Evolutionary conservation across 2,113 vertebrate species (phyloP).

Genomic region (Pachyramphus minor): DNA sequence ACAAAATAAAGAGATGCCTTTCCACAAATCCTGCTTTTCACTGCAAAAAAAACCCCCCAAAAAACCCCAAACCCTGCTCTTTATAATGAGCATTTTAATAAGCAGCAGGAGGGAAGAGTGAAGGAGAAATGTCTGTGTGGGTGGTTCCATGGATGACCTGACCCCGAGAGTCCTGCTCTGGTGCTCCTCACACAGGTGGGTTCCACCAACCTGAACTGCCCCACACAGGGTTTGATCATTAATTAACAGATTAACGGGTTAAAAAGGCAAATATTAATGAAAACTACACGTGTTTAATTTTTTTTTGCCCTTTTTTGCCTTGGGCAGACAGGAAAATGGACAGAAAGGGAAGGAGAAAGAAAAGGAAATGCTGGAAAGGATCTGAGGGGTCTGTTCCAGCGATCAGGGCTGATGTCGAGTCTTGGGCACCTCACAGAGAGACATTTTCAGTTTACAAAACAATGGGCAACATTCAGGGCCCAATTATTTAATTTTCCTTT

Average conservation of each 20-base stretch:
- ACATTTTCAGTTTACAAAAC: not conserved
- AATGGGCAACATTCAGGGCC: not conserved
- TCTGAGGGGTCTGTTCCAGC: not conserved
- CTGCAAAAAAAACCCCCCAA: too few relatives aligned
- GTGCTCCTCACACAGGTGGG: not conserved
- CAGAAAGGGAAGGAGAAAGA: not conserved
- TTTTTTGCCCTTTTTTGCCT: not conserved
- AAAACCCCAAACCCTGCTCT: not conserved
- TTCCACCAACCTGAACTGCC: not conserved
- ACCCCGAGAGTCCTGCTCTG: not conserved
- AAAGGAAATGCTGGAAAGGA: not conserved
- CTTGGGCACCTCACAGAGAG: not conserved
- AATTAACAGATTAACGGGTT: not conserved
- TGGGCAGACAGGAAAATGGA: not conserved
- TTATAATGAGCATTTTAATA: too few relatives aligned
- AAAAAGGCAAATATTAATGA: not conserved
- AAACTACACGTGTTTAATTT: not conserved
- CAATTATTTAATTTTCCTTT: not conserved
- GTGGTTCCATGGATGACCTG: rapidly evolving
- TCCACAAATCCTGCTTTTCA: constrained; percentile 1
- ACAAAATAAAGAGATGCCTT: constrained; percentile 44
- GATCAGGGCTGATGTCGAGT: not conserved
- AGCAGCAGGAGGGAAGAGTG: not conserved
- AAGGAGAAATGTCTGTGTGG: not conserved
- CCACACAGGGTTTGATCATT: rapidly evolving